Conservation (phyloP, 2,888 invertebrate species). For the Palloptera scutellata region DNA sequence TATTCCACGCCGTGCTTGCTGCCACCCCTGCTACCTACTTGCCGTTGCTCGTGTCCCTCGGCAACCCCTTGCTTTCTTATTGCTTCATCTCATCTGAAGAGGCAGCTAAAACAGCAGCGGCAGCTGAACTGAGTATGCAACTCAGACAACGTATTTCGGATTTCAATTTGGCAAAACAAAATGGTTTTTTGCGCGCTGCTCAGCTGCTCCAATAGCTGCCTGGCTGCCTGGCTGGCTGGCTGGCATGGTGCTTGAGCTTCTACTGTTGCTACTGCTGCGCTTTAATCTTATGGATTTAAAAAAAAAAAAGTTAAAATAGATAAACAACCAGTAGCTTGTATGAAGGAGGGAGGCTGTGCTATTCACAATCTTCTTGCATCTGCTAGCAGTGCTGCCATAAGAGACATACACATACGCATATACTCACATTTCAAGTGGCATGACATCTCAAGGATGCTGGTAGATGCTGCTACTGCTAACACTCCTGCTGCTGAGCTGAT, state of each 20-base stretch:
- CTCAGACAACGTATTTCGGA: constrained; percentile 14
- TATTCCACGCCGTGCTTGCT: neutral
- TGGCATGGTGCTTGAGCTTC: neutral
- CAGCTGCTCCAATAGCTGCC: constrained; percentile 9
- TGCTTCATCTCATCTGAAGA: neutral
- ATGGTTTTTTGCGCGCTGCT: constrained; percentile 23
- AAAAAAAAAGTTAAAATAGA: constrained; percentile 18
- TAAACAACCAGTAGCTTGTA: constrained; percentile 4
- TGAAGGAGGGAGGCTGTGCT: too few relatives aligned
- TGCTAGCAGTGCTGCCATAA: neutral
- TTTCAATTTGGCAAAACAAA: constrained; percentile 42
- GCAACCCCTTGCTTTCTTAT: neutral
- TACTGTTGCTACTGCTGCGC: constrained; percentile 14
- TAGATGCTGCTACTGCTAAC: constrained; percentile 8
- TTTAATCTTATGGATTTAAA: constrained; percentile 37
- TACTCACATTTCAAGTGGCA: constrained; percentile 23
- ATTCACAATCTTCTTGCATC: too few relatives aligned
- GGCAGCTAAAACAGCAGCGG: neutral
- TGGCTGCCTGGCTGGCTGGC: neutral
- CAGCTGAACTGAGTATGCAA: neutral
- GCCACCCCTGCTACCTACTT: neutral
- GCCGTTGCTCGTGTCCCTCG: neutral
- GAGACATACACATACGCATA: neutral
- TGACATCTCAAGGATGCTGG: constrained; percentile 29
- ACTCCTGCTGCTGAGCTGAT: constrained; percentile 15